Evolutionary conservation across 2,888 invertebrate species (phyloP).

Genomic region (Drosophila pseudotakahashii): DNA sequence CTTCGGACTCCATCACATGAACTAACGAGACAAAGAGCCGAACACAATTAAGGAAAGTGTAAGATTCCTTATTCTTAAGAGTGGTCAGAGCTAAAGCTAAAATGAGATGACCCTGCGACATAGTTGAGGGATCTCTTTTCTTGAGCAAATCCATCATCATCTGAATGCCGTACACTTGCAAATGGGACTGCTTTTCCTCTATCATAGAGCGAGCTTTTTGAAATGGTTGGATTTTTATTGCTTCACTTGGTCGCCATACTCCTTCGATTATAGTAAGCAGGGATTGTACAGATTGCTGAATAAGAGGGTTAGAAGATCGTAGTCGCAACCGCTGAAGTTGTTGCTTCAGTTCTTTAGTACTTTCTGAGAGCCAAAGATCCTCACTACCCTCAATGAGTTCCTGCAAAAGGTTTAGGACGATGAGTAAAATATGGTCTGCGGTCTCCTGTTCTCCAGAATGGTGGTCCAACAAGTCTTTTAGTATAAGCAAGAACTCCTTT

Average conservation of each 20-base stretch:
- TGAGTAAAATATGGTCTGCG: slow-evolving; percentile 64
- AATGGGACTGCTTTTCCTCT: slow-evolving; percentile 77
- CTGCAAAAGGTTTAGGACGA: slow-evolving; percentile 73
- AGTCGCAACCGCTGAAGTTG: slow-evolving; percentile 47
- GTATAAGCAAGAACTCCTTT: slow-evolving; percentile 70
- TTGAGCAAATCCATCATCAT: slow-evolving; percentile 78
- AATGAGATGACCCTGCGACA: slow-evolving; percentile 79
- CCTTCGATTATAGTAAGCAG: slow-evolving; percentile 51
- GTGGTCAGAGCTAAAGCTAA: slow-evolving; percentile 80
- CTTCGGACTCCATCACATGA: slow-evolving; percentile 79
- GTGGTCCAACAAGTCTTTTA: slow-evolving; percentile 65
- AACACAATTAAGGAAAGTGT: slow-evolving; percentile 83
- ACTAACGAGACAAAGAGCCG: slow-evolving; percentile 80
- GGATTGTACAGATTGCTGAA: slow-evolving; percentile 62
- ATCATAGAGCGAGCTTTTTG: slow-evolving; percentile 75
- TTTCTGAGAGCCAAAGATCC: slow-evolving; percentile 38
- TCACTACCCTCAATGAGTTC: slow-evolving; percentile 74
- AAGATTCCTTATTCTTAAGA: slow-evolving; percentile 82
- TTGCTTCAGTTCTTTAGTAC: slow-evolving; percentile 38
- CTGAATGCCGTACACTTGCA: slow-evolving; percentile 83
- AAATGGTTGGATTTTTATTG: slow-evolving; percentile 33
- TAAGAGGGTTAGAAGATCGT: slow-evolving; percentile 52
- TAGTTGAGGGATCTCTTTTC: slow-evolving; percentile 68
- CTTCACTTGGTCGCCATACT: slow-evolving; percentile 27
- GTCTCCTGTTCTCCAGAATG: slow-evolving; percentile 32